Evolutionary conservation across 2,797 vertebrate genomes (phyloP), one percentile per base, ranked within the genome.

Genomic region (Hemitrygon akajei): DNA sequence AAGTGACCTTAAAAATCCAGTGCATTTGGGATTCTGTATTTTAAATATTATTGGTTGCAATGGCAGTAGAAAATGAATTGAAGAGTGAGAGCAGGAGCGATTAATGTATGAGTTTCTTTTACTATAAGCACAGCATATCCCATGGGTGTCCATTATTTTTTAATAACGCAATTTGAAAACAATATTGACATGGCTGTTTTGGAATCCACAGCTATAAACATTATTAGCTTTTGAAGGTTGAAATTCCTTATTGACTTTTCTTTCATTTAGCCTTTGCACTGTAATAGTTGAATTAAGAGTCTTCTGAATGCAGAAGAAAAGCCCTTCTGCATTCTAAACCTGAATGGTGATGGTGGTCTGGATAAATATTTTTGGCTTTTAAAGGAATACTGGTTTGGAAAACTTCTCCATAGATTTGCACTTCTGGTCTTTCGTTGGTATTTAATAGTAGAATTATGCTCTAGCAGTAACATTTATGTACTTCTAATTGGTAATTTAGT

Each of bases 1-100:
- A 93, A 93, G 91, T 93, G 71, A 76, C 40, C 91, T 56, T 93
- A 93, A 93, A 27, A n/a, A 22, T 40, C 71, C 40, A 93, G 25
- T 76, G 25, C 71, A 75, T 73, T 69, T 69, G 71, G 20, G 34
- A 40, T 47, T 25, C 91, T 92, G 40, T 76, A 47, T 93, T 71
- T 75, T 93, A 25, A 47, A 93, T 22, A 73, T 73, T 75, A 25
- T 75, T 89, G n/a, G 73, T 14, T 76, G 30, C 22, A 56, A 71
- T 56, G 40, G 71, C 69, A 69, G 66, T 75, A 22, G 20, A 75
- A 56, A 40, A 14, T 40, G 34, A 71, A 76, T 76, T 93, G 22
- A 40, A 71, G 58, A 91, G n/a, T 27, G 10, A 2, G 10, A 27
- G 25, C 37, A 25, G 71, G 22, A 25, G 69, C 47, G 5, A n/a